Evolutionary conservation across 2,797 vertebrate genomes (phyloP).

Genomic region (Danio kyathit): DNA sequence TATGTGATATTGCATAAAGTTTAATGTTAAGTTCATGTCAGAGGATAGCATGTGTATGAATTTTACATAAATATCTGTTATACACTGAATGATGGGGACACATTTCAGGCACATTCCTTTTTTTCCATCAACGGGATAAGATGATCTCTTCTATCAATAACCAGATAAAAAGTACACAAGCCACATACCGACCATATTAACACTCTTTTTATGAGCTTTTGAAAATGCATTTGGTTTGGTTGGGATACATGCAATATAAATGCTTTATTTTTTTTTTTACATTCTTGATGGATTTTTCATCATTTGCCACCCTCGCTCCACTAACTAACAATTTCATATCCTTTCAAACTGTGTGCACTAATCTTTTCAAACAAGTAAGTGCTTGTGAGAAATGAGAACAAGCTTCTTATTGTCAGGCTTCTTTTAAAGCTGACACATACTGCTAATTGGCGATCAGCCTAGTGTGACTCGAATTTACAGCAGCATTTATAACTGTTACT

Average conservation of each 20-base stretch:
- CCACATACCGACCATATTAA: not conserved
- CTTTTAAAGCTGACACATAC: constrained; percentile 26
- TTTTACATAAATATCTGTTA: no score
- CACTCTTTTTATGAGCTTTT: not conserved
- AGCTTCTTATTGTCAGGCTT: constrained; percentile 34
- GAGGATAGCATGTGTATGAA: no score
- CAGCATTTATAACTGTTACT: constrained; percentile 26
- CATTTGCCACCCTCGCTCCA: constrained; percentile 25
- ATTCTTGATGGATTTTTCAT: constrained; percentile 13
- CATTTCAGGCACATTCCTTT: no score
- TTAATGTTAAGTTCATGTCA: no score
- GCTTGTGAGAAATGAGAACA: constrained; percentile 34
- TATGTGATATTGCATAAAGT: no score
- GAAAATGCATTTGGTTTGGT: not conserved
- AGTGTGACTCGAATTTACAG: constrained; percentile 18
- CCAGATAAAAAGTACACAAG: not conserved
- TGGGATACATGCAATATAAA: not conserved
- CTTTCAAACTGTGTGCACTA: constrained; percentile 16
- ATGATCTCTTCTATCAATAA: not conserved
- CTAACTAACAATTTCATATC: constrained; percentile 37
- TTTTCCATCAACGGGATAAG: not conserved
- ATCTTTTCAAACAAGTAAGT: constrained; percentile 37
- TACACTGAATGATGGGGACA: no score
- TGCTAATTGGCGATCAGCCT: constrained; percentile 27
- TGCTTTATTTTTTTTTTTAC: not conserved